Conservation (phyloP, 2,888 invertebrate genomes). For the Poecilus cupreus region DNA sequence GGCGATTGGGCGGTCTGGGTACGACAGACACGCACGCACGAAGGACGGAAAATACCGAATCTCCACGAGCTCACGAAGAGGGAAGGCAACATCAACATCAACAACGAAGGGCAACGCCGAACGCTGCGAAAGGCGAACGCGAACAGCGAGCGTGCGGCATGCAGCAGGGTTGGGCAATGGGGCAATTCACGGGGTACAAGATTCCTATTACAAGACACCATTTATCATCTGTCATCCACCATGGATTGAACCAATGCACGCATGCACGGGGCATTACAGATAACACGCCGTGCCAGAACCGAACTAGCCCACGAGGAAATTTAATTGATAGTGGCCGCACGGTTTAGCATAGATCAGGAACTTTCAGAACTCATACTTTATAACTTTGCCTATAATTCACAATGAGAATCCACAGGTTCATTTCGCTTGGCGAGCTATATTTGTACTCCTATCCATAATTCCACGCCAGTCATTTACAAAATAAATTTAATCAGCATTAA, state of each 20-base stretch:
- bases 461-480: background rate
- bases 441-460: no score
- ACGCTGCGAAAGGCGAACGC: slow-evolving; percentile 12
- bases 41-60: slow-evolving; percentile 23
- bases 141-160: slow-evolving; percentile 2
- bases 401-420: no score
- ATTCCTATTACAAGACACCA: slow-evolving; percentile 72
- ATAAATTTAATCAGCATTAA: background rate
- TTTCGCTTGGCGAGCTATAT: no score
- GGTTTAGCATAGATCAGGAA: background rate
- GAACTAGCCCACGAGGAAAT: slow-evolving; percentile 35
- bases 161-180: slow-evolving; percentile 66
- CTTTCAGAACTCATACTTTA: background rate
- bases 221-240: slow-evolving; percentile 72
- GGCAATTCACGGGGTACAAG: slow-evolving; percentile 71
- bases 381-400: no score
- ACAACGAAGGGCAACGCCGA: background rate
- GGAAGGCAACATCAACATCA: background rate
- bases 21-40: slow-evolving; percentile 1
- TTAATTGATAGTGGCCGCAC: background rate
- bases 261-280: slow-evolving; percentile 57
- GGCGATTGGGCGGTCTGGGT: background rate
- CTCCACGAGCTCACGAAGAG: background rate
- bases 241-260: slow-evolving; percentile 61
- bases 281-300: slow-evolving; percentile 38